Conservation (phyloP, 2,113 vertebrate genomes). For the Turdus rufiventris region DNA sequence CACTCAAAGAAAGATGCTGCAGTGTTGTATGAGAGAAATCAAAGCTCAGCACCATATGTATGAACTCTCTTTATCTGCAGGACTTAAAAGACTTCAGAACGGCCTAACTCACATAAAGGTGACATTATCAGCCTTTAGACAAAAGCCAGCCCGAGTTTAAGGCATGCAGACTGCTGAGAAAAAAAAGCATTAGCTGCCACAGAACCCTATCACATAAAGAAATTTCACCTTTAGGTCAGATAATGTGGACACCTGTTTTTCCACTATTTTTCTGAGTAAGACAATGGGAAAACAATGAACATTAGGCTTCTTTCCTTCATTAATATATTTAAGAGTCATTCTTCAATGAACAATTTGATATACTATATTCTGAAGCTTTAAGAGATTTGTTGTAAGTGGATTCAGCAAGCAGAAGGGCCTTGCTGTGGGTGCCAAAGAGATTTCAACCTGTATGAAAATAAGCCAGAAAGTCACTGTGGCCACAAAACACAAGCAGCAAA, state of each 20-base stretch:
- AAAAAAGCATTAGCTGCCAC: not conserved
- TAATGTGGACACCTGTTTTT: not conserved
- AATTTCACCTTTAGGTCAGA: not conserved
- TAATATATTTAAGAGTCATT: not conserved
- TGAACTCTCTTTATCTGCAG: not conserved
- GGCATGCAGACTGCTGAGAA: not conserved
- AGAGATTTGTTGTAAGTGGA: not conserved
- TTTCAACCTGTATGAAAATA: not conserved
- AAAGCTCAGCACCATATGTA: not conserved
- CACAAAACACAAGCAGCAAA: not conserved
- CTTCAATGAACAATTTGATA: not conserved
- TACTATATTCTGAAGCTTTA: not conserved
- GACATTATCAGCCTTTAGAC: not conserved
- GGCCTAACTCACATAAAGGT: not conserved
- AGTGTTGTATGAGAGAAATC: not conserved
- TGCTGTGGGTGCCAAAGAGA: not conserved
- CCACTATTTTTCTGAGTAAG: not conserved
- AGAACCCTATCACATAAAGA: not conserved
- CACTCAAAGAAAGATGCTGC: not conserved
- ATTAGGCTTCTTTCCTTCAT: not conserved
- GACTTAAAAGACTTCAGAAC: not conserved
- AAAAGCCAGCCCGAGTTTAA: not conserved
- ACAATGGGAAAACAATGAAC: not conserved
- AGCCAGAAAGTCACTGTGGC: not conserved
- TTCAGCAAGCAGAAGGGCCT: not conserved